A percentile compares a stretch with the other conserved stretches of the same genome.
Conservation (phyloP, 64 coral and sea anemone species). For the Orbicella faveolata region DNA sequence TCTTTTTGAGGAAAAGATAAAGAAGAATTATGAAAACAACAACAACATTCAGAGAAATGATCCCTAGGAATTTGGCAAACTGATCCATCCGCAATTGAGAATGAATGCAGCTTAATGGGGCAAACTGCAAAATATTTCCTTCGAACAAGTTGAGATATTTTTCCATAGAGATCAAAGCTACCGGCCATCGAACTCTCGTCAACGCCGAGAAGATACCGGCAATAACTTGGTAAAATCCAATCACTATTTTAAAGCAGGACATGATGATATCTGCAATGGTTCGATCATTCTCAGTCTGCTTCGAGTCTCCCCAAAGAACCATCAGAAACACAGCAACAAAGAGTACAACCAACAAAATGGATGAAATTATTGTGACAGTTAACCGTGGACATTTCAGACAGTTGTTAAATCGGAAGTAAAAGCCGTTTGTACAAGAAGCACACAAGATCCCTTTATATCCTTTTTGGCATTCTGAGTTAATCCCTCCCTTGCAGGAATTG, state of each 20-base stretch:
- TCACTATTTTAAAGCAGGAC: constrained; percentile 83
- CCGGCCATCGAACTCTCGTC: constrained; percentile 57
- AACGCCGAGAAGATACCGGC: constrained; percentile 71
- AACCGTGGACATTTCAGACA: constrained; percentile 17
- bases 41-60: constrained; percentile 27
- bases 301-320: constrained; percentile 73
- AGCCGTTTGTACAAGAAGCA: constrained; percentile 32
- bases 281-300: constrained; percentile 38
- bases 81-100: constrained; percentile 32
- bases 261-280: constrained; percentile 78
- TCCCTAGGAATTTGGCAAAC: constrained; percentile 42
- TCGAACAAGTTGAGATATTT: constrained; percentile 63
- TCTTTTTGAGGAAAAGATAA: constrained; percentile 39
- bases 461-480: constrained; percentile 30
- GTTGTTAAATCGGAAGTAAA: constrained; percentile 60
- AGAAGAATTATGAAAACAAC: constrained; percentile 33
- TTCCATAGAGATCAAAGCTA: constrained; percentile 64
- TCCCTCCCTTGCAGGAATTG: constrained; percentile 39
- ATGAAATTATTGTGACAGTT: background rate
- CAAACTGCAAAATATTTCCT: constrained; percentile 69
- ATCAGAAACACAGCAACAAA: constrained; percentile 50
- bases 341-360: constrained; percentile 10
- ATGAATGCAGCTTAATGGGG: constrained; percentile 63
- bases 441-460: constrained; percentile 66
- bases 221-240: constrained; percentile 89